These are phyloP conservation scores for Lipotes vexillifer DNA, from an alignment of 2,113 vertebrate genomes.

Conservation along the genomic window DNA sequence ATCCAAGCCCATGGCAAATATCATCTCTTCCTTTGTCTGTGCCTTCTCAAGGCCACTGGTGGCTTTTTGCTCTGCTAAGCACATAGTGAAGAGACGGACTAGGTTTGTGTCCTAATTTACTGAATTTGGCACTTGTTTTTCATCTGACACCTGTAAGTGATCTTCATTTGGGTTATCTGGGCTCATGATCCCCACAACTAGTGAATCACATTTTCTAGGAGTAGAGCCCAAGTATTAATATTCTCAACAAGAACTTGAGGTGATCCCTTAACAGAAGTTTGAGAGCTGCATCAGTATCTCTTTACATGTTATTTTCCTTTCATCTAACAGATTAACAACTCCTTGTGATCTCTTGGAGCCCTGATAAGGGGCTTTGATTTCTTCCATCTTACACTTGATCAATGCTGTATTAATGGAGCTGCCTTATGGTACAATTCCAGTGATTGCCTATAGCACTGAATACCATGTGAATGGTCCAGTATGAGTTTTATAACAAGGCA, in stretches of 20 bases:
- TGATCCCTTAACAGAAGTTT: not conserved
- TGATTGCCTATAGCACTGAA: not conserved
- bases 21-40: not conserved
- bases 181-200: not conserved
- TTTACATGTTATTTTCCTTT: not conserved
- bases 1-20: conserved; percentile 55
- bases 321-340: not conserved
- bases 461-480: not conserved
- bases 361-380: not conserved
- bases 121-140: not conserved
- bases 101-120: not conserved
- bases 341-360: not conserved
- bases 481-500: not conserved
- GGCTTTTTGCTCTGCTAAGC: conserved; percentile 9
- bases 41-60: not conserved
- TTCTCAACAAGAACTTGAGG: not conserved
- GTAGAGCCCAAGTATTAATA: not conserved
- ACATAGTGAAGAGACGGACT: not conserved
- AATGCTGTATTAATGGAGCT: not conserved
- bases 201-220: not conserved
- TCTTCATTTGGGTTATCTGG: not conserved
- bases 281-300: not conserved
- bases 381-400: not conserved
- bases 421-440: not conserved
- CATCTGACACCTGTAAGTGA: not conserved